Conservation (phyloP, 1,140 invertebrate species). For the Drosophila funebris region DNA sequence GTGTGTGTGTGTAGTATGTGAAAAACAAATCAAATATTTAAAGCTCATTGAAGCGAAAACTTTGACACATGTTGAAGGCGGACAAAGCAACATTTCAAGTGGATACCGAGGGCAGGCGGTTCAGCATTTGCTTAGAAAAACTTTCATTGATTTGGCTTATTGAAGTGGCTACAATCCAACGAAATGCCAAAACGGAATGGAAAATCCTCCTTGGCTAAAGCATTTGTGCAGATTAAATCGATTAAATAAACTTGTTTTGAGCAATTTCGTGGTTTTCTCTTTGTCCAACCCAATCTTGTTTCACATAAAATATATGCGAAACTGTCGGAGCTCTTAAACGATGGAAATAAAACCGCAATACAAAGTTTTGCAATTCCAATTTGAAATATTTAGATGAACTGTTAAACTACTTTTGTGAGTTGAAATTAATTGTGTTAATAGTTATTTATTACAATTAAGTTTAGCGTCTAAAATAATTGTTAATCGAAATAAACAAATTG, state of each 20-base stretch:
- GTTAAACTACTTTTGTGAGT: neutral
- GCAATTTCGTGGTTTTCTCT: slow-evolving; percentile 23
- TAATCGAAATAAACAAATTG: slow-evolving; percentile 4
- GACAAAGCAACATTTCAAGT: slow-evolving; percentile 28
- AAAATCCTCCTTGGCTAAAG: neutral
- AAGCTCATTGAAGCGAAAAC: slow-evolving; percentile 78
- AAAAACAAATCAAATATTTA: slow-evolving; percentile 81
- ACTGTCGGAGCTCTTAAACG: neutral
- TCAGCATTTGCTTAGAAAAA: slow-evolving; percentile 38
- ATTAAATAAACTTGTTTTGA: slow-evolving; percentile 26
- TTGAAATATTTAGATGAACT: neutral
- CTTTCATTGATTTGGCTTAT: slow-evolving; percentile 45
- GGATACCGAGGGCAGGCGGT: slow-evolving; percentile 44
- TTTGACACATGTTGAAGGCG: slow-evolving; percentile 71
- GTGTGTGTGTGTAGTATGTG: slow-evolving; percentile 13
- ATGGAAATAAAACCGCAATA: neutral
- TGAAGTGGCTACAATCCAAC: neutral
- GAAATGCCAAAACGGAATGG: neutral
- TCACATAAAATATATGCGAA: neutral
- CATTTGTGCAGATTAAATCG: slow-evolving; percentile 24
- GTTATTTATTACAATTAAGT: neutral
- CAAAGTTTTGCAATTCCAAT: neutral
- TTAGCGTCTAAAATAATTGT: neutral
- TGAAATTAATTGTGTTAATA: neutral
- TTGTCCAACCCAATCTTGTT: neutral